These are phyloP conservation scores for Siphamia tubifer DNA, from an alignment of 2,113 vertebrate species.

Conservation along the genomic window DNA sequence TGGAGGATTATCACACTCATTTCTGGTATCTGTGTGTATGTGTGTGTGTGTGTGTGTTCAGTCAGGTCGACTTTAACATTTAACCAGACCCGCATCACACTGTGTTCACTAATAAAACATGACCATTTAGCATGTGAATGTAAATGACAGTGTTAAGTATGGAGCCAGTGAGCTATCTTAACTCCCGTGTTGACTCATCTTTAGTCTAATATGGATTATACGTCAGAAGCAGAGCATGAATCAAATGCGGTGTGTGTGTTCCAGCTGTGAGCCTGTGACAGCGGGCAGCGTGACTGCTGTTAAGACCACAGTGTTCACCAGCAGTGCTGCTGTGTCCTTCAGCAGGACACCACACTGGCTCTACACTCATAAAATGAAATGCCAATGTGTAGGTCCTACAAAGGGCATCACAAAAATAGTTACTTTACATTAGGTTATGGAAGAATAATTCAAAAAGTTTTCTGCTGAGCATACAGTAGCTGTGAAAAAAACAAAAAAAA, in stretches of 20 bases:
- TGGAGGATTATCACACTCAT: constrained; percentile 43
- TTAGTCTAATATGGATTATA: constrained; percentile 43
- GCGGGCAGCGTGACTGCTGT: constrained; percentile 19
- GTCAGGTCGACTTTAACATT: too few species aligned
- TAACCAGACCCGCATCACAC: not conserved
- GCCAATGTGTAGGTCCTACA: not conserved
- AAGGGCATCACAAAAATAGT: not conserved
- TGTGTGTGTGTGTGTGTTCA: not conserved
- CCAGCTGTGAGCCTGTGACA: constrained; percentile 39
- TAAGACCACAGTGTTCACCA: constrained; percentile 24
- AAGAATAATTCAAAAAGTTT: too few species aligned
- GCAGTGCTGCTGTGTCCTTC: constrained; percentile 10
- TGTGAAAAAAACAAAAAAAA: too few species aligned
- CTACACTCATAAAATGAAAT: not conserved
- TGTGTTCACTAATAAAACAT: not conserved
- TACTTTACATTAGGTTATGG: not conserved
- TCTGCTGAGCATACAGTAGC: too few species aligned
- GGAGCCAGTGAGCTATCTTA: constrained; percentile 33
- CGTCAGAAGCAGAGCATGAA: constrained; percentile 35
- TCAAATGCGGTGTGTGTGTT: constrained; percentile 32
- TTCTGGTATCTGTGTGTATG: not conserved
- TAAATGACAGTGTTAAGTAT: not conserved
- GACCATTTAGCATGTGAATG: not conserved
- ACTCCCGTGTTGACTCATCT: constrained; percentile 40
- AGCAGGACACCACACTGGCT: not conserved